Evolutionary conservation across 1,140 invertebrate species (phyloP).

Genomic region (Globodera rostochiensis): DNA sequence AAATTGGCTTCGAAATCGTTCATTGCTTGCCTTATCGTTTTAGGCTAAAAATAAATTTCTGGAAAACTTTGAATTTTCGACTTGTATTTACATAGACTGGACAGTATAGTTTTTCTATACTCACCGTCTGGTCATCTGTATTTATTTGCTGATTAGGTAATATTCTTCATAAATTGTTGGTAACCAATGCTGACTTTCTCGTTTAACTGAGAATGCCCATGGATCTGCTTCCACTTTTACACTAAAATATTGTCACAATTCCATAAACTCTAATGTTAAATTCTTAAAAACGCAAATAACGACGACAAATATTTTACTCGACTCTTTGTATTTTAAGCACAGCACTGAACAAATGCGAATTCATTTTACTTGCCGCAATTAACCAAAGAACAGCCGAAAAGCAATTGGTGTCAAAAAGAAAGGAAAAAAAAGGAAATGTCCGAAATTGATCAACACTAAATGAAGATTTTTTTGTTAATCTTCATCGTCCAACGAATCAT

Average conservation of each 20-base stretch:
- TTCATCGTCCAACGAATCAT: no score
- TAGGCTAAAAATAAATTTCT: no score
- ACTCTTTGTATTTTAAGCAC: background rate
- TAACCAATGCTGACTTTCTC: background rate
- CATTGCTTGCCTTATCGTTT: no score
- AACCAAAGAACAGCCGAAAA: background rate
- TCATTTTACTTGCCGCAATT: conserved; percentile 2
- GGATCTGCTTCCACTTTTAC: background rate
- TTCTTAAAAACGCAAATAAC: background rate
- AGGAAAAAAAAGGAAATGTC: no score
- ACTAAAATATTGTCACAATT: background rate
- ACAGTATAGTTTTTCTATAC: no score
- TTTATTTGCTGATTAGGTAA: background rate
- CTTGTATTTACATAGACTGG: no score
- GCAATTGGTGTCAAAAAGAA: no score
- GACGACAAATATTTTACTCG: no score
- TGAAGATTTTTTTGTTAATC: no score
- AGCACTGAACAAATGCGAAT: background rate
- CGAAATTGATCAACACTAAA: no score
- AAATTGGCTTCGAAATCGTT: no score
- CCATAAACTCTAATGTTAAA: background rate
- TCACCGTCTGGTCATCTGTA: background rate
- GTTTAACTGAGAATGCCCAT: background rate
- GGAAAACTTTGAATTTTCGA: background rate
- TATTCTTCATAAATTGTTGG: background rate